Evolutionary conservation across 1,140 invertebrate species (phyloP), one percentile per base, ranked within the genome.

Genomic region (Apis florea): DNA sequence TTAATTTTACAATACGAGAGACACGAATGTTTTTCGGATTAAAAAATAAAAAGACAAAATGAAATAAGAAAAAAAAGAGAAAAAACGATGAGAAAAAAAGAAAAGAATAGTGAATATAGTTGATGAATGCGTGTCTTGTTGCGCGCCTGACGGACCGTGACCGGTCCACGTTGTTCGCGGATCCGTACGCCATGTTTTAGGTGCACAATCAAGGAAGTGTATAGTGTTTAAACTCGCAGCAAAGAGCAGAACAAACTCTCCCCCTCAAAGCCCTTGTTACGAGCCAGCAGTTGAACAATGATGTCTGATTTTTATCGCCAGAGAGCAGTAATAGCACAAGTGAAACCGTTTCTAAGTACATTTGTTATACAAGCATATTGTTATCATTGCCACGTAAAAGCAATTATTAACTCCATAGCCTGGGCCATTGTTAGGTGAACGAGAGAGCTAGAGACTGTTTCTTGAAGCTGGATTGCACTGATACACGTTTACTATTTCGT

Each of bases 331-430:
- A 88, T 86, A 79, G 85, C 88, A 84, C 88, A 88, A 82, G 88
- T 86, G 87, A 89, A 86, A 89, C 88, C 87, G 88, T 88, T 89
- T 83, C 79, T 89, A 89, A 89, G 86, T 83, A 88, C 81, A 85
- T 89, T 89, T 89, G 88, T 89, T 89, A 89, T 85, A 85, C 88
- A 87, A 82, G 85, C 88, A 89, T 88, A 89, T 89, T 89, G 88
- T 89, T 89, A 89, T 87, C 84, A 89, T 89, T 89, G 78, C 77
- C 86, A 89, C 85, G 75, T 87, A 85, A 89, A 88, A 82, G 88
- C 85, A 89, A 88, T 89, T 89, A 88, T 86, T 85, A 83, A 89
- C 83, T 89, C 81, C 86, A 88, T 87, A 89, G 88, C 80, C 84
- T 89, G 85, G 86, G 85, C 88, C 85, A 88, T 89, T 87, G 86